Base-by-base conservation (phyloP, 2,113 vertebrate species). In the Saguinus midas region DNA sequence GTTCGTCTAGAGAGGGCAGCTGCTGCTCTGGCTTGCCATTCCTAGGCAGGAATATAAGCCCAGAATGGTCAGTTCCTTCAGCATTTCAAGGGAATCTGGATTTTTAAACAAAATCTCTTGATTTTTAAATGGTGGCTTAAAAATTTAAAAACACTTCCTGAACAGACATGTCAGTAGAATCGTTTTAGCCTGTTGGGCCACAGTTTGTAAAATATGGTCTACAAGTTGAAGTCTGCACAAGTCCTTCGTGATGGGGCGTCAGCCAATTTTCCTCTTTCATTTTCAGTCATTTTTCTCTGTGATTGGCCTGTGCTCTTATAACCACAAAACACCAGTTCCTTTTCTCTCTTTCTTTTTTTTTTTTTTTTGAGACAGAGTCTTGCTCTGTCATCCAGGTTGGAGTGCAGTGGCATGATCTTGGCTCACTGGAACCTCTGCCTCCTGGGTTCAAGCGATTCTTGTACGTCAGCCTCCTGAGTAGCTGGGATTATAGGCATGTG, bases 31-130 rank as follows among this genome's bases (percentile, higher is more conserved):
- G 27, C 68, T 68, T 95, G 84, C 79, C 37, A 11, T 27, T 40
- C 27, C 40, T 4, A 2, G n/a, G 55, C 58, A 70, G 37, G 58
- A 55, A 11, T 64, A 20, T 87, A 64, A 94, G n/a, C 72, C 76
- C 35, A 23, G 43, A 87, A 35, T 61, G 73, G 80, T 40, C 32
- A 13, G 40, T 37, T 94, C 73, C 88, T 90, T 57, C 9, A 45
- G 20, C 78, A 64, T 75, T 90, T 86, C 7, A 48, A 80, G 85
- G 66, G 40, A 91, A 76, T 61, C 70, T 92, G 64, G 61, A 95
- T 78, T 94, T 95, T 87, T 66, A 85, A 93, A 87, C 78, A 87
- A 64, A 29, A 45, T 94, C 29, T 75, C 70, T 61, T 86, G 58
- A 50, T 37, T 88, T 93, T 95, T 66, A 91, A 96, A 78, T 40